Evolutionary conservation across 2,888 invertebrate species (phyloP), one percentile per base, ranked within the genome.

Genomic region (Doris montereyensis): DNA sequence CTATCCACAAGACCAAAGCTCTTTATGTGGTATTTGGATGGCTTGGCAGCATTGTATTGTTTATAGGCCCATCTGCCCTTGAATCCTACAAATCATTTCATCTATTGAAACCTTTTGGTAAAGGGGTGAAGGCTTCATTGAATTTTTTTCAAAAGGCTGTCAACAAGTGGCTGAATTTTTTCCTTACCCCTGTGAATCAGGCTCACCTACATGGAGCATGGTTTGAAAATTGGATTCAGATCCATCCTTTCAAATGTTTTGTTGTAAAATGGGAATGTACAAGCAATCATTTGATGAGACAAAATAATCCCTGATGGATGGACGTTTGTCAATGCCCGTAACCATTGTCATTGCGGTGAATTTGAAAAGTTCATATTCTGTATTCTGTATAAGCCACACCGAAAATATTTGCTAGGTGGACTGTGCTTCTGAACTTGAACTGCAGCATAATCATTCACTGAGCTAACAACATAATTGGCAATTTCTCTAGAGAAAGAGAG

Each of bases 41-140:
- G 52, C 26, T 72, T 72, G 21, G 72, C 41, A 21, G 72, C 72
- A 41, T 72, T 72, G 72, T 13, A 72, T 26, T 72, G 72, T n/a
- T n/a, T 3, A n/a, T n/a, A n/a, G 21, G 13, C 21, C 21, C 10
- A 8, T n/a, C 28, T 30, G 1, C n/a, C 52, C 24, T 10, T 1
- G n/a, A 24, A 41, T 1, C 24, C 72, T 57, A 3, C n/a, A 10
- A 21, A 72, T 57, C 72, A 72, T 72, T 21, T 72, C 72, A 72
- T 72, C 72, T 1, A 72, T 10, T 41, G 72, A 35, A 1, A 72
- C 5, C 13, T 35, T 8, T 24, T 41, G n/a, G n/a, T 13, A n/a
- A 30, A 30, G 72, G 72, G 21, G 41, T 52, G 21, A n/a, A 72
- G 1, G 57, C 58, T 8, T 30, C 10, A 17, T 74, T 28, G 35